A percentile compares a stretch with the other conserved stretches of the same genome.
phyloP scores from a whole-genome alignment of 2,888 invertebrate genomes.

The Temnothorax unifasciatus region DNA sequence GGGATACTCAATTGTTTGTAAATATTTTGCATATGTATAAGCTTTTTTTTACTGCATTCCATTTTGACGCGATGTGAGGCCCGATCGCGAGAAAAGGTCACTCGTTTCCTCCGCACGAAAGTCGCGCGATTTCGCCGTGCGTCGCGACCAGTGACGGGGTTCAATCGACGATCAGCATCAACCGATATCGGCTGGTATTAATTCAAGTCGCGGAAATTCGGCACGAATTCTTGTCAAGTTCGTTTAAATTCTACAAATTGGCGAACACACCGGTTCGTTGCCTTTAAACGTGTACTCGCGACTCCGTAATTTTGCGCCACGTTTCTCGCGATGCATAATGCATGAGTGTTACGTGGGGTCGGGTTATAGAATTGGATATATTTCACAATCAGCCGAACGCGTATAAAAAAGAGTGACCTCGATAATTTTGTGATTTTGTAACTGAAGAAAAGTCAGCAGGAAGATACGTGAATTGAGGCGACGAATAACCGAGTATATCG shows the following conservation, averaged over 20 bases:
- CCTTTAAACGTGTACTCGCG: not conserved
- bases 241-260: conserved; percentile 32
- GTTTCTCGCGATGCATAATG: not conserved
- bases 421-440: not conserved
- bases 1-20: conserved; percentile 47
- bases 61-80: not conserved
- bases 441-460: no score
- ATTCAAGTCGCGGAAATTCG: not conserved
- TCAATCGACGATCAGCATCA: conserved; percentile 12
- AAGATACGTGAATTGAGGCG: not conserved
- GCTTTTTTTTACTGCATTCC: not conserved
- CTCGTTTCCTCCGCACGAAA: conserved; percentile 47
- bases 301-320: not conserved
- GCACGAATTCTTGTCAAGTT: not conserved
- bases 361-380: not conserved
- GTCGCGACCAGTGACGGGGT: not conserved
- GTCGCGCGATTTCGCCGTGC: not conserved
- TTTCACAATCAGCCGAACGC: not conserved
- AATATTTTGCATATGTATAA: conserved; percentile 43
- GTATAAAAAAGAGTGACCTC: not conserved
- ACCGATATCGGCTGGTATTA: not conserved
- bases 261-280: conserved; percentile 18
- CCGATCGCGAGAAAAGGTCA: conserved; percentile 17
- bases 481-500: not conserved
- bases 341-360: not conserved